Conservation (phyloP, 2,797 vertebrate species). For the Arrhamphus sclerolepis region DNA sequence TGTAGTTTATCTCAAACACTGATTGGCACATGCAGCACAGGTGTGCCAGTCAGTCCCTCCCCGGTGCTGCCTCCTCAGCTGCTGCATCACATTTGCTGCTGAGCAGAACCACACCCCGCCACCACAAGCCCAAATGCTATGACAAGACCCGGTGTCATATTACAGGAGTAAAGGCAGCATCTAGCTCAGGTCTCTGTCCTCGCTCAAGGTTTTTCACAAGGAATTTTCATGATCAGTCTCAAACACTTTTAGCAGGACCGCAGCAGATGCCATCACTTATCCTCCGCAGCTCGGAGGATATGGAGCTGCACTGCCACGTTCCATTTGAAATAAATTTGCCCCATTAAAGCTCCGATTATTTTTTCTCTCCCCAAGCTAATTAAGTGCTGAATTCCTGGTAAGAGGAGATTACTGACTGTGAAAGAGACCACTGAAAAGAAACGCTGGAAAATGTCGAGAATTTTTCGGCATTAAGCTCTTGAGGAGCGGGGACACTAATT, state of each 20-base stretch:
- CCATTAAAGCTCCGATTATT: conserved; percentile 74
- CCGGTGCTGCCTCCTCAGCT: too few species aligned
- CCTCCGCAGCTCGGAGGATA: too few species aligned
- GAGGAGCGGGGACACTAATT: conserved; percentile 24
- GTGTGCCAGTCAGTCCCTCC: too few species aligned
- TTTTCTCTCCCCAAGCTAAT: conserved; percentile 63
- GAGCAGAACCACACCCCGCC: too few species aligned
- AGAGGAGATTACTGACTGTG: conserved; percentile 64
- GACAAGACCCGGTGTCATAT: conserved; percentile 51
- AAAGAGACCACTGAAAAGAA: conserved; percentile 46
- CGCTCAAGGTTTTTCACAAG: conserved; percentile 43
- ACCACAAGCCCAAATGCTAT: conserved; percentile 51
- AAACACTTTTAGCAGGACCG: background rate
- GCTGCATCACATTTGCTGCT: too few species aligned
- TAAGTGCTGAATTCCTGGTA: conserved; percentile 70
- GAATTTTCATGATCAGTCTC: conserved; percentile 12
- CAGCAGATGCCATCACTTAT: too few species aligned
- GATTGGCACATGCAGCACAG: too few species aligned
- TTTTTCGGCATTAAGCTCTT: conserved; percentile 47
- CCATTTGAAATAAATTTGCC: conserved; percentile 60
- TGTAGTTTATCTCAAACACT: too few species aligned
- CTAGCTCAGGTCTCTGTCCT: conserved; percentile 28
- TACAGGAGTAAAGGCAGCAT: conserved; percentile 50
- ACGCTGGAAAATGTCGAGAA: conserved; percentile 59
- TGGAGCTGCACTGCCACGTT: too few species aligned